Conservation (phyloP, 2,888 invertebrate genomes). For the Thecocarcelia acutangulata region DNA sequence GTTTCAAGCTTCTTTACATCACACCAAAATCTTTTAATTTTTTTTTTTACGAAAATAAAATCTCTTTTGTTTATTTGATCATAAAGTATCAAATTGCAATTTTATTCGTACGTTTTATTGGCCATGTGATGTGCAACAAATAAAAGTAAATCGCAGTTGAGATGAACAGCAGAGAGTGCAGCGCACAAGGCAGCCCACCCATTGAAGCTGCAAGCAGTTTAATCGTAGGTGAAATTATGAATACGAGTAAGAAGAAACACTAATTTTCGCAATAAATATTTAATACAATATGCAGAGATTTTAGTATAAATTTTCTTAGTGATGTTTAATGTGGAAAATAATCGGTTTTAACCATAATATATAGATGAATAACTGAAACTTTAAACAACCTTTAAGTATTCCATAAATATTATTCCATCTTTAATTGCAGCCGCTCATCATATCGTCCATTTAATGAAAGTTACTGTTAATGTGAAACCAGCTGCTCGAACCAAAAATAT, state of each 20-base stretch:
- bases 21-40: conserved; percentile 37
- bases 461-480: conserved; percentile 1
- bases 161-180: conserved; percentile 23
- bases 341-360: conserved; percentile 35
- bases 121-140: conserved; percentile 36
- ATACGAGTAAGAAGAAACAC: conserved; percentile 35
- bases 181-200: conserved; percentile 73
- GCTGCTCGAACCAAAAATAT: conserved; percentile 20
- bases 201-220: conserved; percentile 74
- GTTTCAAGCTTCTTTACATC: conserved; percentile 62
- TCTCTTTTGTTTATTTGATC: conserved; percentile 22
- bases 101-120: conserved; percentile 29
- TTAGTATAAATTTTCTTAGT: neutral
- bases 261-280: conserved; percentile 40
- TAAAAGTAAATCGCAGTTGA: conserved; percentile 19
- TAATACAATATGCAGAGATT: conserved; percentile 22
- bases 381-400: too few relatives aligned
- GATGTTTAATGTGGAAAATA: neutral
- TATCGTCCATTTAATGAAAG: neutral
- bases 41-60: neutral
- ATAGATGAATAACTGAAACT: too few relatives aligned
- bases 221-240: conserved; percentile 65
- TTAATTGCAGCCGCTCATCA: too few relatives aligned
- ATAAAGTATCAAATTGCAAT: conserved; percentile 61
- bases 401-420: too few relatives aligned